These are phyloP conservation scores for Latheticus oryzae DNA, from an alignment of 2,888 invertebrate genomes.

Conservation along the genomic window DNA sequence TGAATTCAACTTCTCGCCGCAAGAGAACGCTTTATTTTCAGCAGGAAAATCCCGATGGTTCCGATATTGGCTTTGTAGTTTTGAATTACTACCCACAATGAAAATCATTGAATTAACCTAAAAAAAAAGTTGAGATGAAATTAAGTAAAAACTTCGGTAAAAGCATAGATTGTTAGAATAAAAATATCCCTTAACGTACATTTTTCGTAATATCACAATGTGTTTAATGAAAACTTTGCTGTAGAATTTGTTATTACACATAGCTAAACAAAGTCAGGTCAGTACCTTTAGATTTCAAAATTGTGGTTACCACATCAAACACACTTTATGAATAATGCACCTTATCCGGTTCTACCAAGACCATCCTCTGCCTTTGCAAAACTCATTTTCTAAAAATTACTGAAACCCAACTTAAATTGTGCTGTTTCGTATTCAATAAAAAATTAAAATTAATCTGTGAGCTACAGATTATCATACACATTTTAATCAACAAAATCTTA, in stretches of 20 bases:
- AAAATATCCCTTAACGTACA: slow-evolving; percentile 8
- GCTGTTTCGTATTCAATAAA: no score
- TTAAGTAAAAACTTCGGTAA: no score
- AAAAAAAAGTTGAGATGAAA: slow-evolving; percentile 16
- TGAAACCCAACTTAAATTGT: no score
- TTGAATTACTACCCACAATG: slow-evolving; percentile 20
- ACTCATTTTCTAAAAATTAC: slow-evolving; percentile 61
- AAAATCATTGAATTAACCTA: slow-evolving; percentile 20
- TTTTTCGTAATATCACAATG: slow-evolving; percentile 1
- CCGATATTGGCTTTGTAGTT: slow-evolving; percentile 1
- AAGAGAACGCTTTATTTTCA: slow-evolving; percentile 7
- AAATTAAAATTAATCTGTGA: no score
- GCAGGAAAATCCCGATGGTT: not conserved
- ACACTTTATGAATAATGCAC: slow-evolving; percentile 21
- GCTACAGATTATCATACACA: no score
- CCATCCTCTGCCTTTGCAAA: slow-evolving; percentile 77
- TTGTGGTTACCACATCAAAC: not conserved
- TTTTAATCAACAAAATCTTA: no score
- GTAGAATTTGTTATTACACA: slow-evolving; percentile 3
- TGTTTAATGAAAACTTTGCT: slow-evolving; percentile 9
- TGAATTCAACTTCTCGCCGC: slow-evolving; percentile 4
- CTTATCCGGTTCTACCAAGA: slow-evolving; percentile 78
- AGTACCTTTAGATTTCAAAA: not conserved
- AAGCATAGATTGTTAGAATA: slow-evolving; percentile 3
- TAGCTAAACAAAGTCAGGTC: not conserved